These are phyloP conservation scores for Rotaria macrura DNA, from an alignment of 2,888 invertebrate species.

Conservation along the genomic window DNA sequence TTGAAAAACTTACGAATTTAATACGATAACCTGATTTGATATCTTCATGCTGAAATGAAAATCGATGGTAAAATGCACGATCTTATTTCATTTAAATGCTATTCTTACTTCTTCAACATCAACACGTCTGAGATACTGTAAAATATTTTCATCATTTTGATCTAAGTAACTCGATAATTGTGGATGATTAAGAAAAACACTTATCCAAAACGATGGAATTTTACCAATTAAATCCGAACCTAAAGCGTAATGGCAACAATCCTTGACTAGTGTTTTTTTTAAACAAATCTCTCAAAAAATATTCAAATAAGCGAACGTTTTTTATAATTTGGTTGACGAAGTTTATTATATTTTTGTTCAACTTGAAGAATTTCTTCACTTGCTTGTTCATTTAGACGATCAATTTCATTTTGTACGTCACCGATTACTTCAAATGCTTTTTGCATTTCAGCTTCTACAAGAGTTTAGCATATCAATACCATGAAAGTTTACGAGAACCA, in stretches of 20 bases:
- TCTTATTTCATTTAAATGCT: no score
- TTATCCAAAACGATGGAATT: constrained; percentile 51
- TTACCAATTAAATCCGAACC: constrained; percentile 47
- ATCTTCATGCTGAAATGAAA: constrained; percentile 55
- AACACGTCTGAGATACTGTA: constrained; percentile 48
- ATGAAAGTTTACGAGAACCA: background rate
- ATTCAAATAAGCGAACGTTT: constrained; percentile 37
- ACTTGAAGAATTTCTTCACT: constrained; percentile 51
- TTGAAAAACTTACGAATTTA: constrained; percentile 4
- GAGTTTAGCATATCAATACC: background rate
- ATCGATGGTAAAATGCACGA: background rate
- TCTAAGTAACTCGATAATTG: constrained; percentile 68
- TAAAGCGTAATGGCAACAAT: background rate
- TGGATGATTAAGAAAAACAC: constrained; percentile 69
- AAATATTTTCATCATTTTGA: constrained; percentile 67
- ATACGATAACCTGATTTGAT: constrained; percentile 67
- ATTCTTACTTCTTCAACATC: constrained; percentile 66
- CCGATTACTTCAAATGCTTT: constrained; percentile 46
- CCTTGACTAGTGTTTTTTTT: background rate
- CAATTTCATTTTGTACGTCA: constrained; percentile 51
- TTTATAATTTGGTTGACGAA: constrained; percentile 48
- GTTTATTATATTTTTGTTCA: constrained; percentile 51
- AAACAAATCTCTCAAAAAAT: no score
- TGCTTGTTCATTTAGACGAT: constrained; percentile 49
- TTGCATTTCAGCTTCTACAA: constrained; percentile 24